These are phyloP conservation scores for Drosophila tropicalis DNA, from an alignment of 1,140 invertebrate genomes.

Conservation along the genomic window DNA sequence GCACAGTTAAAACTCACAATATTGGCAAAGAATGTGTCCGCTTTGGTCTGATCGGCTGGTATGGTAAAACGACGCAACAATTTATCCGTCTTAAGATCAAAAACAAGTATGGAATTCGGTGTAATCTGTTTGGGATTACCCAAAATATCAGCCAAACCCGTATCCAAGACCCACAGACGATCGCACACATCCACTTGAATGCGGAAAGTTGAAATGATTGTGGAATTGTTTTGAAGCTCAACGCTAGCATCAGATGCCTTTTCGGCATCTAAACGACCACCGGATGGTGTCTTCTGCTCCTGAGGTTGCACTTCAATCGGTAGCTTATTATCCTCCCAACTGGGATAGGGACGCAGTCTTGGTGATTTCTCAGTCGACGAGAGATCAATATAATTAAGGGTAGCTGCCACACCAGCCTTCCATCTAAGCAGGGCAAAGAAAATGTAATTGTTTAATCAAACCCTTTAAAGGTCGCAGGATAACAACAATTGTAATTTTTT, in stretches of 20 bases:
- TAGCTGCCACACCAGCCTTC: conserved; percentile 89
- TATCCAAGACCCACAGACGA: conserved; percentile 90
- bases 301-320: conserved; percentile 82
- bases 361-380: conserved; percentile 85
- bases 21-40: conserved; percentile 90
- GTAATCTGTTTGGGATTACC: conserved; percentile 86
- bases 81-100: conserved; percentile 89
- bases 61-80: conserved; percentile 87
- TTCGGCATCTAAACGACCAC: conserved; percentile 77
- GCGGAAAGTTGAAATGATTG: conserved; percentile 88
- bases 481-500: background rate
- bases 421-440: conserved; percentile 84
- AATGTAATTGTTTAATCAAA: background rate
- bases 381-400: conserved; percentile 88
- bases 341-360: conserved; percentile 88
- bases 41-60: conserved; percentile 87
- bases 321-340: conserved; percentile 87
- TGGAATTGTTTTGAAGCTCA: conserved; percentile 84
- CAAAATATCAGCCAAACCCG: conserved; percentile 89
- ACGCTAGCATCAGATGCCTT: conserved; percentile 71
- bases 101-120: conserved; percentile 87
- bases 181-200: conserved; percentile 88
- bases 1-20: conserved; percentile 83
- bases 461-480: too few species aligned
- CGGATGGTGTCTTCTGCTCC: conserved; percentile 61